Conservation (phyloP, 2,113 vertebrate genomes). For the Rissa tridactyla region DNA sequence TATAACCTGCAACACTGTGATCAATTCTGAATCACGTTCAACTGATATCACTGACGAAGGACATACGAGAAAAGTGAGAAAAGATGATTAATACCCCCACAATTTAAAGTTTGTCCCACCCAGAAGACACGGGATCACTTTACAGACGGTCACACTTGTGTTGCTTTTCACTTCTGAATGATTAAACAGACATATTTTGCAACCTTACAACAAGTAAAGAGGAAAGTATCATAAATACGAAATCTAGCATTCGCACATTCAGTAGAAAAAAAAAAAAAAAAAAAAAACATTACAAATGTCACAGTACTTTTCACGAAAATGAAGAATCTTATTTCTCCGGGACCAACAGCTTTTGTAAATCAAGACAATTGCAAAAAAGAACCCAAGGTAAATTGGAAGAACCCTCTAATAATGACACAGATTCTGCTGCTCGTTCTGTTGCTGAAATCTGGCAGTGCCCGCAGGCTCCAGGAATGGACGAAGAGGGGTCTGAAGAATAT, state of each 20-base stretch:
- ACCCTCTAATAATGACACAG: neutral
- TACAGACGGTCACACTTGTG: neutral
- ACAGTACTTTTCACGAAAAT: neutral
- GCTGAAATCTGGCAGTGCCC: neutral
- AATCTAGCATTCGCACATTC: neutral
- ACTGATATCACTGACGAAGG: neutral
- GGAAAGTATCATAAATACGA: neutral
- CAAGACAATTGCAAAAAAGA: neutral
- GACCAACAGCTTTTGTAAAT: neutral
- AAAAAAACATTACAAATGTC: neutral
- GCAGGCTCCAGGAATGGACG: fast-evolving
- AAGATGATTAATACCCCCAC: neutral
- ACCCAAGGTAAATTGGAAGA: neutral
- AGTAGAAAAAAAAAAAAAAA: neutral
- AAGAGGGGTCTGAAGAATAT: neutral
- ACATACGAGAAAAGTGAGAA: neutral
- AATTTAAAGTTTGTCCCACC: neutral
- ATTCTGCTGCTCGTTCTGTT: neutral
- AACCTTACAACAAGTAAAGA: neutral
- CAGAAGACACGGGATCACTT: neutral
- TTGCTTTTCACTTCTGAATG: neutral
- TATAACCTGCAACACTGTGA: neutral
- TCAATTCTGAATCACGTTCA: neutral
- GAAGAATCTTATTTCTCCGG: neutral
- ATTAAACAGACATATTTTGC: neutral